Evolutionary conservation across 2,113 vertebrate species (phyloP), one percentile per base, ranked within the genome.

Genomic region (Amphiprion ocellaris): DNA sequence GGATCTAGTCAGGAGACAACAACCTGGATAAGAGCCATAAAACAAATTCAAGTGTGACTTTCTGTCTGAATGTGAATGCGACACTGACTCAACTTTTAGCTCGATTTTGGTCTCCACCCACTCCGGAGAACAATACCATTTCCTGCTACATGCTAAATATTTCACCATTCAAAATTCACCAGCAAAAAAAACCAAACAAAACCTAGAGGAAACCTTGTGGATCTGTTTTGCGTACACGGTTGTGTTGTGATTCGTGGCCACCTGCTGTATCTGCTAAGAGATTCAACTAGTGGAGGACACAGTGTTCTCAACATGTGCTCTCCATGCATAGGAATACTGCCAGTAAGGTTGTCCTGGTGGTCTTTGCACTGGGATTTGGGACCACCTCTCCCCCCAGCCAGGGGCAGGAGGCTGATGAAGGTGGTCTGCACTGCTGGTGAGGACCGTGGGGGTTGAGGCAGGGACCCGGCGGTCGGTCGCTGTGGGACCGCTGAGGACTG

Each of bases 401-500:
- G 2, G 69, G 30, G 76, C 69, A 55, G 50, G 28, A 83, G 59
- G 70, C 46, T 61, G 79, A 69, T 81, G 79, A 41, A 69, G 83
- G 77, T 5, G 78, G 79, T 54, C 33, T 16, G 69, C 15, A 11
- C 5, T 39, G 64, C 39, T 23, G 47, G 55, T 65, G 61, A 26
- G 53, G 41, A 30, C 46, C 19, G 10, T 23, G 41, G 69, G 68
- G 72, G 46, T 54, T 62, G 62, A 65, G 14, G 65, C 10, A 17
- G 54, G 39, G 58, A 55, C 74, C 54, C 16, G 21, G 70, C 44
- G 49, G 83, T 74, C 64, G n/a, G 56, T 77, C 68, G 72, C 77
- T 33, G 30, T 76, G 76, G 81, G 84, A 80, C 89, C 60, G 73
- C 71, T 88, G 83, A 76, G 79, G 77, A 76, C 63, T 30, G 74